Evolutionary conservation across 2,113 vertebrate genomes (phyloP).

Genomic region (Oceanites oceanicus): DNA sequence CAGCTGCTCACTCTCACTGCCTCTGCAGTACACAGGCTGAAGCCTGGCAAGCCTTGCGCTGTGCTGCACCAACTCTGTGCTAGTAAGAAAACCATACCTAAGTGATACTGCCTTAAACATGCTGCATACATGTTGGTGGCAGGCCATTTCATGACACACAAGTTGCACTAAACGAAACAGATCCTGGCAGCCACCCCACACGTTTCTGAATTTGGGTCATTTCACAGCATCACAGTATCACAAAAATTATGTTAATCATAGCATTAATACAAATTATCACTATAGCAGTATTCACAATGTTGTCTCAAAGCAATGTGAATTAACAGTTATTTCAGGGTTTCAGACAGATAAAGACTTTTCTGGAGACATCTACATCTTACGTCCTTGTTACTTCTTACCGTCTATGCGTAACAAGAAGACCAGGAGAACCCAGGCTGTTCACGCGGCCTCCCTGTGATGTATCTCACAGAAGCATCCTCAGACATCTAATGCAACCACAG

Average conservation of each 20-base stretch:
- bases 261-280: neutral
- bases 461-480: neutral
- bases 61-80: neutral
- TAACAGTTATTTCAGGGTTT: neutral
- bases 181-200: neutral
- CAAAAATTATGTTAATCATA: neutral
- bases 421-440: neutral
- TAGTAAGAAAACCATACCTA: neutral
- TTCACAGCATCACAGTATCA: neutral
- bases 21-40: neutral
- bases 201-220: neutral
- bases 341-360: neutral
- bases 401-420: neutral
- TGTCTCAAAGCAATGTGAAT: neutral
- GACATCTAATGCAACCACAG: neutral
- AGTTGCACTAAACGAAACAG: neutral
- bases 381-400: neutral
- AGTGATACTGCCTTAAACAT: neutral
- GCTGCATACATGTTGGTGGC: neutral
- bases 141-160: neutral
- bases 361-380: neutral
- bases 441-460: rapidly evolving
- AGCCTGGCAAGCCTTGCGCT: rapidly evolving
- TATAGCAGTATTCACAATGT: rapidly evolving
- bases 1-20: neutral